Percentiles rank a stretch among this genome's conserved stretches.
Evolutionary conservation across 2,113 vertebrate species (phyloP).

Genomic region (Craseonycteris thonglongyai): DNA sequence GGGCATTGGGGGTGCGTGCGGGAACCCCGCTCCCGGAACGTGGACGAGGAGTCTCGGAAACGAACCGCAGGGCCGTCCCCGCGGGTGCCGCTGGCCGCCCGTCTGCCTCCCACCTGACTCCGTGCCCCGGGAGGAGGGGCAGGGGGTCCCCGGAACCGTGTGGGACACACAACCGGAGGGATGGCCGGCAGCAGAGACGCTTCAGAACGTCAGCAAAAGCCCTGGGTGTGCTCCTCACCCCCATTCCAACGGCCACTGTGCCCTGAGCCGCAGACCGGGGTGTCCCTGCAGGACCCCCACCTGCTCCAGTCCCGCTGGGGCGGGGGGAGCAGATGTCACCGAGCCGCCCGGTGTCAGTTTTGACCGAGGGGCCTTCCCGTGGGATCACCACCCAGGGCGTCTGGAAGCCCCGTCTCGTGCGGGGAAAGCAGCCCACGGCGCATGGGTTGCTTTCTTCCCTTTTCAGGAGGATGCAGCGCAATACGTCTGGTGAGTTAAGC

Average conservation of each 20-base stretch:
- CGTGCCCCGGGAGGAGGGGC: too few species aligned
- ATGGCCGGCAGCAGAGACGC: neutral
- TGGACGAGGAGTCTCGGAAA: too few species aligned
- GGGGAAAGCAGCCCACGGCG: too few species aligned
- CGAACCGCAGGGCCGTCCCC: too few species aligned
- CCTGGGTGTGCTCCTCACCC: neutral
- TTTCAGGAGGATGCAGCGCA: slow-evolving; percentile 35
- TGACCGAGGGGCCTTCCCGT: slow-evolving; percentile 8
- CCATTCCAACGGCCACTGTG: neutral
- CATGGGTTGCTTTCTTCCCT: neutral
- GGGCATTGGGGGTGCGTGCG: too few species aligned
- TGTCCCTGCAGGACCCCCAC: neutral
- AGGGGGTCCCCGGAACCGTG: too few species aligned
- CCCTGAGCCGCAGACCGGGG: neutral
- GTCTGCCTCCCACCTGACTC: too few species aligned
- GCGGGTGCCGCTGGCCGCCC: too few species aligned
- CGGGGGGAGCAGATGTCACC: neutral
- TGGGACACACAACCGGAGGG: neutral
- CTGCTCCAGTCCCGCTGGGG: neutral
- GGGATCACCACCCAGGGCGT: too few species aligned
- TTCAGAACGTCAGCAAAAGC: neutral
- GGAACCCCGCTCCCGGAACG: too few species aligned
- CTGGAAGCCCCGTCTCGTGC: slow-evolving; percentile 44
- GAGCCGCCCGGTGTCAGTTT: neutral
- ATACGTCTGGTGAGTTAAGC: slow-evolving; percentile 27